These are phyloP conservation scores for Microcebus ravelobensis DNA, from an alignment of 2,113 vertebrate species.

Conservation along the genomic window DNA sequence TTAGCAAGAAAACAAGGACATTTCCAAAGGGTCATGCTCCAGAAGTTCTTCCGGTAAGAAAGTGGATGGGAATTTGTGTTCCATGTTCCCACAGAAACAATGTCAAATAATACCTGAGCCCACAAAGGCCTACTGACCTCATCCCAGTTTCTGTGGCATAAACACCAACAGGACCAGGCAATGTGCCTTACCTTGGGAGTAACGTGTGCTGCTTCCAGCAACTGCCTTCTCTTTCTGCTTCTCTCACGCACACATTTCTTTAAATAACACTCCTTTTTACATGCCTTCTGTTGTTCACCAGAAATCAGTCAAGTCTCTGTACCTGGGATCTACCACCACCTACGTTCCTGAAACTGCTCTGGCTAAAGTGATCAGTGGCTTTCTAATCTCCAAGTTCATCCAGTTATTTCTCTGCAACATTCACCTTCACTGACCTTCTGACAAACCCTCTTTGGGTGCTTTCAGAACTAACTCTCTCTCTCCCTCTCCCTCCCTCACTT, in stretches of 20 bases:
- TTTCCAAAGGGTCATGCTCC: neutral
- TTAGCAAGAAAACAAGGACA: neutral
- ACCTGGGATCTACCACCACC: neutral
- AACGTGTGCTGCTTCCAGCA: neutral
- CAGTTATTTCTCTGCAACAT: neutral
- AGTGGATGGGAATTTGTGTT: neutral
- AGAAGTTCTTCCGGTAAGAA: neutral
- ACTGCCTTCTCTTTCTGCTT: neutral
- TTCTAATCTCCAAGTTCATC: neutral
- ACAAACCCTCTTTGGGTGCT: neutral
- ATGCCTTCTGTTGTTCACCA: neutral
- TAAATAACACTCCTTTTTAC: neutral
- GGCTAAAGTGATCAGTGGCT: neutral
- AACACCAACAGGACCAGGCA: neutral
- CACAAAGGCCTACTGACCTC: neutral
- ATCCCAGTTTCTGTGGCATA: neutral
- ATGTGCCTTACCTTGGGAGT: fast-evolving
- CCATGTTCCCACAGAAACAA: neutral
- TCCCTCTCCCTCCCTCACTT: neutral
- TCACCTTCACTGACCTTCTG: neutral
- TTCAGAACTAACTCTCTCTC: neutral
- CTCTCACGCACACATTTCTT: neutral
- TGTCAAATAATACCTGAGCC: neutral
- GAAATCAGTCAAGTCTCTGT: neutral
- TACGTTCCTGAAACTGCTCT: neutral